Conservation (phyloP, 2,888 invertebrate genomes). For the Fragum whitleyi region DNA sequence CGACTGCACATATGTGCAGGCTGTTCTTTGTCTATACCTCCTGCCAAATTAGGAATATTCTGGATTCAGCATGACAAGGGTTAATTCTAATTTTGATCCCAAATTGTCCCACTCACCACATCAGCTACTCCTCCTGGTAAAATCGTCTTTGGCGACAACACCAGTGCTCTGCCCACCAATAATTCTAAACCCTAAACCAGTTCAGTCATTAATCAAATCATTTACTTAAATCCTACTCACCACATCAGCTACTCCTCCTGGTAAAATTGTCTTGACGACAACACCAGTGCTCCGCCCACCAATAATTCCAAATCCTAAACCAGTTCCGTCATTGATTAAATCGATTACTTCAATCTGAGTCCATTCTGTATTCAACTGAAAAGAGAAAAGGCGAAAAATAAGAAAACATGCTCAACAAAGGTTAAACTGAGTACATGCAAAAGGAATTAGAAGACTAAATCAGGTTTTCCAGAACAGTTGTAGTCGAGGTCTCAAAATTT, state of each 20-base stretch:
- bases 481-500: too few relatives aligned
- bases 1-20: too few relatives aligned
- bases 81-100: too few relatives aligned
- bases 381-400: constrained; percentile 40
- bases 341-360: constrained; percentile 99
- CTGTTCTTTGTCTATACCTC: too few relatives aligned
- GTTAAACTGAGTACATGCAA: too few relatives aligned
- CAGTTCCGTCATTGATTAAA: constrained; percentile 98
- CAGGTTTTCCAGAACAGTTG: too few relatives aligned
- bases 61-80: too few relatives aligned
- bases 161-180: constrained; percentile 98
- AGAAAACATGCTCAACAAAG: not conserved
- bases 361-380: constrained; percentile 98
- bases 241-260: constrained; percentile 98
- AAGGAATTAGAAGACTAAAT: too few relatives aligned
- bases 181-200: constrained; percentile 99
- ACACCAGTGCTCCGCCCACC: constrained; percentile 98
- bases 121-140: constrained; percentile 99
- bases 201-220: constrained; percentile 98
- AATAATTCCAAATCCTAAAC: constrained; percentile 99
- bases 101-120: constrained; percentile 91
- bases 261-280: constrained; percentile 99
- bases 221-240: constrained; percentile 96
- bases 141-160: constrained; percentile 99
- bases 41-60: too few relatives aligned